These are phyloP conservation scores for Gymnopithys bicolor DNA, from an alignment of 2,797 vertebrate species.

Conservation along the genomic window DNA sequence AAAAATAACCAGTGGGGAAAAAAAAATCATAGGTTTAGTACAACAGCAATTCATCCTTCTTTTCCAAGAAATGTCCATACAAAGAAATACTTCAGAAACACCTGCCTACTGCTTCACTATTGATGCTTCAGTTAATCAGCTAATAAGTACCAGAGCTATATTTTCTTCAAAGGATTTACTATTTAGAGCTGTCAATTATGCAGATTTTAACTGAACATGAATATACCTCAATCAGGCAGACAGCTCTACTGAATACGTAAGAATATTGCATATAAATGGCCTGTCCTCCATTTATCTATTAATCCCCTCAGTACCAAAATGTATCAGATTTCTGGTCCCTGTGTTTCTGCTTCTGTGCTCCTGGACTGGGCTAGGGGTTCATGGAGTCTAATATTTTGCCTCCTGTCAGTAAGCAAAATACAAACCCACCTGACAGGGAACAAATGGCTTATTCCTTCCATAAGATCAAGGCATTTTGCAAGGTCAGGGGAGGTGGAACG, in stretches of 20 bases:
- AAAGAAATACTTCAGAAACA: background rate
- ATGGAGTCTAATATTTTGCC: background rate
- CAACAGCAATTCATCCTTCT: background rate
- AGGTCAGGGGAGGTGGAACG: background rate
- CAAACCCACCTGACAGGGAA: background rate
- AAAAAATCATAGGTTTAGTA: background rate
- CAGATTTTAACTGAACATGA: background rate
- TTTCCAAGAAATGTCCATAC: background rate
- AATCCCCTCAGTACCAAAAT: background rate
- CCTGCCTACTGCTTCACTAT: background rate
- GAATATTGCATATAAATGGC: background rate
- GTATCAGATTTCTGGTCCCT: background rate
- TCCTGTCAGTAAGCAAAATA: background rate
- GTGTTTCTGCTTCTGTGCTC: background rate
- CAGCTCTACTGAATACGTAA: background rate
- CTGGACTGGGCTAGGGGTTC: background rate
- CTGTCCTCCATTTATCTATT: background rate
- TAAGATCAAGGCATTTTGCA: background rate
- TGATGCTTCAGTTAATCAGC: background rate
- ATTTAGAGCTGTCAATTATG: background rate
- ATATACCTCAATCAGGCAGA: background rate
- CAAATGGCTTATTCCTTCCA: background rate
- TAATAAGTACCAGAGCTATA: background rate
- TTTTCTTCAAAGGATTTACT: conserved; percentile 6
- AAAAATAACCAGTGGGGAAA: background rate